A percentile compares a stretch with the other conserved stretches of the same genome.
phyloP scores from a whole-genome alignment of 2,113 vertebrate genomes.

The Saimiri boliviensis region DNA sequence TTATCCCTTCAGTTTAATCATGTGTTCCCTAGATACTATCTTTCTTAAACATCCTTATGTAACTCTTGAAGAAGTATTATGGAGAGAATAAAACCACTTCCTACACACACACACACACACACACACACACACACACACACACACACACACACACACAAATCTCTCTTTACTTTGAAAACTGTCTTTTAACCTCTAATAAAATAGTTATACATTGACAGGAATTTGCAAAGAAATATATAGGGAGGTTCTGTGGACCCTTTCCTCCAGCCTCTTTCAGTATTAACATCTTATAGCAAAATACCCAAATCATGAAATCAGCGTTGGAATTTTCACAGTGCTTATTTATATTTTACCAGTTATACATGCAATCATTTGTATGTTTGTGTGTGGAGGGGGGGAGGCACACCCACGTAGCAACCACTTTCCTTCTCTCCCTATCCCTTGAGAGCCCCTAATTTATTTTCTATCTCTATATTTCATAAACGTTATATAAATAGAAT shows the following conservation, averaged over 20 bases:
- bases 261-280: background rate
- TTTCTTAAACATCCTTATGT: background rate
- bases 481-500: background rate
- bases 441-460: background rate
- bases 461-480: background rate
- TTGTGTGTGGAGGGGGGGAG: background rate
- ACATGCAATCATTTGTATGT: background rate
- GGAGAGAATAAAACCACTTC: background rate
- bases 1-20: background rate
- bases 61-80: background rate
- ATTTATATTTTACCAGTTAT: background rate
- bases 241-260: background rate
- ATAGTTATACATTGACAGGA: background rate
- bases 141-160: background rate
- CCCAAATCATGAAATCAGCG: background rate
- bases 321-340: background rate
- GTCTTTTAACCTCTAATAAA: background rate
- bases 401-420: background rate
- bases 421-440: background rate
- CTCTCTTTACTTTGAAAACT: background rate
- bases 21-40: background rate
- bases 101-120: background rate
- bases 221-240: background rate
- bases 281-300: background rate
- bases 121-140: background rate